These are phyloP conservation scores for Myrmecobius fasciatus DNA, from an alignment of 2,113 vertebrate species.

Conservation along the genomic window DNA sequence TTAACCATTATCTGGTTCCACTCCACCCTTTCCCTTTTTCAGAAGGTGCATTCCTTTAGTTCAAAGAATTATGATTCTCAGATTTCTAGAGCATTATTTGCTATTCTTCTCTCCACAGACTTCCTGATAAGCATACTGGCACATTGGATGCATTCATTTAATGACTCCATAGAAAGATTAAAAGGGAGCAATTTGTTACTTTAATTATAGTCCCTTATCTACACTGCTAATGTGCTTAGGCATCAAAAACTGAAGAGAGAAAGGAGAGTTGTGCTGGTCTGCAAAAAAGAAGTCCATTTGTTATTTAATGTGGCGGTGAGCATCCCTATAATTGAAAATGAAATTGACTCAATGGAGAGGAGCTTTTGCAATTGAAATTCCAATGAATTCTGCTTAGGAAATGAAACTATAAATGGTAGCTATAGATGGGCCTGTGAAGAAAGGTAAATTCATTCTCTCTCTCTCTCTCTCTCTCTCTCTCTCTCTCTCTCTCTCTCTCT, in stretches of 20 bases:
- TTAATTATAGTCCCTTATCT: conserved; percentile 21
- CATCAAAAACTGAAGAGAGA: conserved; percentile 43
- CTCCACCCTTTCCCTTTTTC: no score
- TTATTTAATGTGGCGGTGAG: neutral
- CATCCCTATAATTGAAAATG: conserved; percentile 14
- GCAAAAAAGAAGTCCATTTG: conserved; percentile 6
- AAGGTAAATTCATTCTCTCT: neutral
- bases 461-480: neutral
- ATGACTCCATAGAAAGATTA: conserved; percentile 33
- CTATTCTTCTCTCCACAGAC: conserved; percentile 24
- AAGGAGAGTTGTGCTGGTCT: neutral
- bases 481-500: neutral
- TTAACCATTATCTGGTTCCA: neutral
- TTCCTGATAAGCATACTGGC: conserved; percentile 30
- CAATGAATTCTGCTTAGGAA: neutral
- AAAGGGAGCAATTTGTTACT: neutral
- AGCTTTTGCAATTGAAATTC: neutral
- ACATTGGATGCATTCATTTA: conserved; percentile 28
- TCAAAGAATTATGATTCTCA: neutral
- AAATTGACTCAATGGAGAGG: neutral
- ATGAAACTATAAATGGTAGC: neutral
- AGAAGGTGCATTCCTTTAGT: neutral
- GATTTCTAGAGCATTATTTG: conserved; percentile 15
- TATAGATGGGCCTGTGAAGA: neutral
- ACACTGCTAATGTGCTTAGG: neutral